A percentile compares a stretch with the other conserved stretches of the same genome.
These are phyloP conservation scores for Phylloscopus trochilus DNA, from an alignment of 2,113 vertebrate species.

Conservation along the genomic window DNA sequence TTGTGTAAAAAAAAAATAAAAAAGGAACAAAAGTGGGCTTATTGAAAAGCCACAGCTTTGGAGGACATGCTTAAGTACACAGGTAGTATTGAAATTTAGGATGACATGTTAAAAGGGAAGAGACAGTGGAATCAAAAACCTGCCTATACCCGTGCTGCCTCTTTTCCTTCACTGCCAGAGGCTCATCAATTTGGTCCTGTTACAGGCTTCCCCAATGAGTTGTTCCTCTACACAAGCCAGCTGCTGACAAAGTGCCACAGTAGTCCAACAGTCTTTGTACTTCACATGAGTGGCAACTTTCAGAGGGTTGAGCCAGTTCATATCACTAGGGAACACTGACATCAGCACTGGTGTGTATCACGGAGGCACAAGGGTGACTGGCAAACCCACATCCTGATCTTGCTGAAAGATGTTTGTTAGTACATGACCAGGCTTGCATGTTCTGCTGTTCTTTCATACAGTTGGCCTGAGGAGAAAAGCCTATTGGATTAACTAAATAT, in stretches of 20 bases:
- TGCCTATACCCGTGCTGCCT: background rate
- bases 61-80: background rate
- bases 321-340: background rate
- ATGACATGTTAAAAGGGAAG: background rate
- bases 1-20: background rate
- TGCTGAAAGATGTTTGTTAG: background rate
- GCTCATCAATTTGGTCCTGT: background rate
- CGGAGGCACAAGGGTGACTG: background rate
- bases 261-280: background rate
- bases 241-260: background rate
- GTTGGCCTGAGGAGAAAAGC: background rate
- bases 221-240: background rate
- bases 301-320: background rate
- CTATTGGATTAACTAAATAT: background rate
- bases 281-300: background rate
- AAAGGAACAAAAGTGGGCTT: background rate
- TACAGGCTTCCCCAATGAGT: background rate
- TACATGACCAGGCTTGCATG: background rate
- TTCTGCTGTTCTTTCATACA: background rate
- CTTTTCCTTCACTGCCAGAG: background rate
- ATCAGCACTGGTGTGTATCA: background rate
- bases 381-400: background rate
- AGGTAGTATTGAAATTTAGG: background rate
- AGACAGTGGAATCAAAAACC: background rate
- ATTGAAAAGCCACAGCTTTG: background rate